A percentile compares a stretch with the other conserved stretches of the same genome.
Evolutionary conservation across 92 coral and sea anemone species (phyloP).

Genomic region (Zoanthus sansibaricus): DNA sequence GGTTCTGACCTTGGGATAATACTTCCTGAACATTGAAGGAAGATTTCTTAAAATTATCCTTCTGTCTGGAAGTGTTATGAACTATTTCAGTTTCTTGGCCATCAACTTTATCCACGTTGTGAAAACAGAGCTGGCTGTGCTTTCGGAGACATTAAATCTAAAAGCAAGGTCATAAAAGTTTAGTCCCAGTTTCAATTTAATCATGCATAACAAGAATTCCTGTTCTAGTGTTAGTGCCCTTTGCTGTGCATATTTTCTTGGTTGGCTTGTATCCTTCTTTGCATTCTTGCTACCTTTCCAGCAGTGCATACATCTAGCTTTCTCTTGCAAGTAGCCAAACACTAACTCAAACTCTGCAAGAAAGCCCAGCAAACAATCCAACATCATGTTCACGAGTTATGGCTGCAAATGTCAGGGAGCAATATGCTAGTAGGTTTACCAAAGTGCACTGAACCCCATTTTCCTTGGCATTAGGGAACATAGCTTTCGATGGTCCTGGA

Average conservation of each 20-base stretch:
- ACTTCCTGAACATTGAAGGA: constrained; percentile 23
- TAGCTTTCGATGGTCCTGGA: too few relatives aligned
- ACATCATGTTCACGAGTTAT: constrained; percentile 5
- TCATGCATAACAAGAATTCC: constrained; percentile 31
- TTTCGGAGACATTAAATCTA: constrained; percentile 11
- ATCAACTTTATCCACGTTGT: constrained; percentile 41
- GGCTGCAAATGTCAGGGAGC: constrained; percentile 26
- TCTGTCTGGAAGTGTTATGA: constrained; percentile 29
- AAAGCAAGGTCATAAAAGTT: constrained; percentile 32
- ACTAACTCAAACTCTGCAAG: background rate
- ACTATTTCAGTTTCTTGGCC: constrained; percentile 7
- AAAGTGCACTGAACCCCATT: constrained; percentile 38
- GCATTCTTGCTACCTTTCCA: constrained; percentile 7
- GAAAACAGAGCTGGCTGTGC: constrained; percentile 13
- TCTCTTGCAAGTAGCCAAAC: constrained; percentile 4
- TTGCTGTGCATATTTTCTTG: constrained; percentile 6
- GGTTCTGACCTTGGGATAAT: constrained; percentile 25
- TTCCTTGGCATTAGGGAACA: constrained; percentile 14
- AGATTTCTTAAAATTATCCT: constrained; percentile 15
- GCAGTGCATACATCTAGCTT: constrained; percentile 26
- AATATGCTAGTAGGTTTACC: constrained; percentile 38
- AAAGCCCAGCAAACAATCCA: background rate
- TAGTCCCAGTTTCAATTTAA: constrained; percentile 11
- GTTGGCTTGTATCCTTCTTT: constrained; percentile 1
- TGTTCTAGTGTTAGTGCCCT: constrained; percentile 10